phyloP scores from a whole-genome alignment of 2,113 vertebrate species.

The Stigmatopora nigra region DNA sequence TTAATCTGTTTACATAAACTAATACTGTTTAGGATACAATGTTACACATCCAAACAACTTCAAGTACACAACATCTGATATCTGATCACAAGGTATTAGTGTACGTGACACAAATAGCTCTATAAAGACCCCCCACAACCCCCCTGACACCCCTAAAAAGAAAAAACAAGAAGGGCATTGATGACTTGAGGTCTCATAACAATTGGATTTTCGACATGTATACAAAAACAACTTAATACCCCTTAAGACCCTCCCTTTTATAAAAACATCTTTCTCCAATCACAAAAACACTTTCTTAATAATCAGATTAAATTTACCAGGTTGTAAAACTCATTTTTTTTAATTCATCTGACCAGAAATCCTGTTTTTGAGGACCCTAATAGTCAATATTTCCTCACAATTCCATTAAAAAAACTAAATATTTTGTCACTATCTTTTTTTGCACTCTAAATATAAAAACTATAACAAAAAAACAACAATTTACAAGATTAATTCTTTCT shows the following conservation, averaged over 20 bases:
- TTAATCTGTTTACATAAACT: neutral
- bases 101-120: slow-evolving; percentile 33
- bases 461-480: no score
- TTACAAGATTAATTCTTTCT: no score
- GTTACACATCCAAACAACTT: slow-evolving; percentile 12
- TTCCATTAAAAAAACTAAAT: no score
- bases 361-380: no score
- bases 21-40: neutral
- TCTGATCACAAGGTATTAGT: slow-evolving; percentile 14
- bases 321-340: neutral
- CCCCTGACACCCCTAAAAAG: slow-evolving; percentile 8
- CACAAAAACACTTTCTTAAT: slow-evolving; percentile 34
- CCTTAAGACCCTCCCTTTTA: slow-evolving; percentile 14
- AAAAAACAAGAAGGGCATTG: slow-evolving; percentile 22
- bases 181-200: slow-evolving; percentile 33
- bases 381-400: no score
- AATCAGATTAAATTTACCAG: slow-evolving; percentile 36
- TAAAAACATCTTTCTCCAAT: slow-evolving; percentile 30
- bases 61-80: slow-evolving; percentile 16
- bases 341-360: neutral
- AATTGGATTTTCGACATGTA: slow-evolving; percentile 34
- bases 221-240: slow-evolving; percentile 41
- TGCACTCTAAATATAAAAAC: no score
- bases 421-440: no score
- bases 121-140: slow-evolving; percentile 7